Percentiles rank a stretch among this genome's conserved stretches.
Conservation (phyloP, 2,797 vertebrate species). For the Argentina silus region DNA sequence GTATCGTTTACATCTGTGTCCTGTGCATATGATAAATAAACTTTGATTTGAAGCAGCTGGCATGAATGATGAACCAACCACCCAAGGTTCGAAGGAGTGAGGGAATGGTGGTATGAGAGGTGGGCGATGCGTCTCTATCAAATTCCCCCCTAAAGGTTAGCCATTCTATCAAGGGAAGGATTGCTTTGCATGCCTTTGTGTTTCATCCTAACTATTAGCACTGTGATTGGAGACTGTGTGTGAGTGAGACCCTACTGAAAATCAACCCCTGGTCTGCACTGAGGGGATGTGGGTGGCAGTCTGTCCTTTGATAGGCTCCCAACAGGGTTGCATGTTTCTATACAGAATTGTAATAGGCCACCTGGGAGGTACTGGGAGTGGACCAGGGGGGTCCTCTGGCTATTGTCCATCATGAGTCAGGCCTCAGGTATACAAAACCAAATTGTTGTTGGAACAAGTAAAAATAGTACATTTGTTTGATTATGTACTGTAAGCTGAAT, state of each 20-base stretch:
- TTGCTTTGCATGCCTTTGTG: conserved; percentile 41
- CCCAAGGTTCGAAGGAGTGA: conserved; percentile 24
- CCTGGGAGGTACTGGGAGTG: conserved; percentile 32
- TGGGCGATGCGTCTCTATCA: conserved; percentile 33
- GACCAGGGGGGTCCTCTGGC: conserved; percentile 29
- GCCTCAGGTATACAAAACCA: conserved; percentile 39
- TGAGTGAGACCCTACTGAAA: conserved; percentile 23
- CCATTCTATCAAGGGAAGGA: conserved; percentile 44
- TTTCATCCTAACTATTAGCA: conserved; percentile 37
- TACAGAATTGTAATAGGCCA: conserved; percentile 47
- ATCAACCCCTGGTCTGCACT: conserved; percentile 26
- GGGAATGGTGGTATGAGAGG: conserved; percentile 28
- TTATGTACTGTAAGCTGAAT: conserved; percentile 36
- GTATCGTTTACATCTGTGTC: no score
- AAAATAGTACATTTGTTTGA: conserved; percentile 35
- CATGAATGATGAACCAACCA: conserved; percentile 44
- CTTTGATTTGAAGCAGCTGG: conserved; percentile 30
- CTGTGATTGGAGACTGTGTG: conserved; percentile 21
- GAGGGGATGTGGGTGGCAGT: conserved; percentile 37
- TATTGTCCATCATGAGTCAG: conserved; percentile 48
- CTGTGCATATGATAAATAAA: no score
- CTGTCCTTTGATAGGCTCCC: conserved; percentile 55
- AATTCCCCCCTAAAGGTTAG: conserved; percentile 25
- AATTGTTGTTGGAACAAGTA: conserved; percentile 33
- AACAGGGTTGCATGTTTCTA: conserved; percentile 45